phyloP scores from a whole-genome alignment of 2,888 invertebrate species.

The Meteorus cinctellus region DNA sequence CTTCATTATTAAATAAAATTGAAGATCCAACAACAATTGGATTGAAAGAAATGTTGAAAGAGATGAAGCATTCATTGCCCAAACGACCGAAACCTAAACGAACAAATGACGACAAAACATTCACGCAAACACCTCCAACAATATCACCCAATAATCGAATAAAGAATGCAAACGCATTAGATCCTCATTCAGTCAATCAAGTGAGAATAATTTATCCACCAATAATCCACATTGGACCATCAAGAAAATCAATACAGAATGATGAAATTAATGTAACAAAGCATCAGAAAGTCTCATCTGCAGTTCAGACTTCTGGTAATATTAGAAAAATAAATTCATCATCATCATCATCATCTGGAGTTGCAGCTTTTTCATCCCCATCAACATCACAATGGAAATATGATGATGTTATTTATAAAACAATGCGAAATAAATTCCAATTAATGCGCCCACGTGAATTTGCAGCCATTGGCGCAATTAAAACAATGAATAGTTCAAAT shows the following conservation, averaged over 20 bases:
- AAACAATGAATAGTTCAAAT: constrained; percentile 52
- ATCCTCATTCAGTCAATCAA: constrained; percentile 33
- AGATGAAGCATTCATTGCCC: constrained; percentile 85
- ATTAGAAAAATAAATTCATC: constrained; percentile 68
- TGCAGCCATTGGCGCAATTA: constrained; percentile 74
- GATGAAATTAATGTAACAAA: constrained; percentile 30
- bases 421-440: constrained; percentile 72
- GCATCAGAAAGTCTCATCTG: constrained; percentile 75
- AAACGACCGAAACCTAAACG: constrained; percentile 75
- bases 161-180: background rate
- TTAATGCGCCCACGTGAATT: constrained; percentile 77
- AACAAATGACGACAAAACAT: constrained; percentile 40
- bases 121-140: background rate
- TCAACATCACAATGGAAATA: constrained; percentile 51
- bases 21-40: constrained; percentile 63
- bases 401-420: constrained; percentile 58
- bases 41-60: constrained; percentile 82
- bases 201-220: constrained; percentile 47
- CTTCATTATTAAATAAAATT: constrained; percentile 51
- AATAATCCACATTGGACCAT: constrained; percentile 45
- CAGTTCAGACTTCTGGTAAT: constrained; percentile 77
- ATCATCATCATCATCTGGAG: background rate
- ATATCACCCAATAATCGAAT: constrained; percentile 1
- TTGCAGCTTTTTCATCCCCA: constrained; percentile 44
- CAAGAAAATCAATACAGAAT: constrained; percentile 20